These are phyloP conservation scores for Xenops minutus DNA, from an alignment of 2,797 vertebrate genomes.

Conservation along the genomic window DNA sequence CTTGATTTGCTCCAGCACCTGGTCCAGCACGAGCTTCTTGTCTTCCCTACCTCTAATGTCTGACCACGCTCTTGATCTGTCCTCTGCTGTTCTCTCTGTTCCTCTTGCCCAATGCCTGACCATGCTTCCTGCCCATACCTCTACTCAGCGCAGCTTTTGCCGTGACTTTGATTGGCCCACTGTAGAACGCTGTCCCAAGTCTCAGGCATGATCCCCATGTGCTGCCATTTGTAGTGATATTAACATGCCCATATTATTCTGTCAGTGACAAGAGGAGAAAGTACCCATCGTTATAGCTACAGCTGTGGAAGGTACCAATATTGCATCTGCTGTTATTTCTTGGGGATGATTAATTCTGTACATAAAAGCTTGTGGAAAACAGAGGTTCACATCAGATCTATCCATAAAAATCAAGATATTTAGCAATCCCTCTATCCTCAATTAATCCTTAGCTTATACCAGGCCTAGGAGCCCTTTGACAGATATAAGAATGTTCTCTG, in stretches of 20 bases:
- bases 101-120: background rate
- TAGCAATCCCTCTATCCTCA: background rate
- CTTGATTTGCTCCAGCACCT: background rate
- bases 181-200: too few relatives aligned
- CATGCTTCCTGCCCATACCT: background rate
- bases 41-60: background rate
- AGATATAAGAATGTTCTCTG: background rate
- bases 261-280: background rate
- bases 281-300: background rate
- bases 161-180: background rate
- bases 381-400: background rate
- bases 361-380: background rate
- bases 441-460: background rate
- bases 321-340: background rate
- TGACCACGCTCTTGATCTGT: background rate
- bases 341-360: background rate
- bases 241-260: background rate
- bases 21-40: accelerated
- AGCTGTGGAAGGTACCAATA: background rate
- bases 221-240: background rate
- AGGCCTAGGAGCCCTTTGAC: background rate
- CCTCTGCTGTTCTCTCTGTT: background rate
- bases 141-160: background rate
- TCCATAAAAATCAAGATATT: background rate
- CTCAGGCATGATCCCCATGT: background rate